Evolutionary conservation across 2,888 invertebrate species (phyloP), one percentile per base, ranked within the genome.

Genomic region (Leucozona laternaria): DNA sequence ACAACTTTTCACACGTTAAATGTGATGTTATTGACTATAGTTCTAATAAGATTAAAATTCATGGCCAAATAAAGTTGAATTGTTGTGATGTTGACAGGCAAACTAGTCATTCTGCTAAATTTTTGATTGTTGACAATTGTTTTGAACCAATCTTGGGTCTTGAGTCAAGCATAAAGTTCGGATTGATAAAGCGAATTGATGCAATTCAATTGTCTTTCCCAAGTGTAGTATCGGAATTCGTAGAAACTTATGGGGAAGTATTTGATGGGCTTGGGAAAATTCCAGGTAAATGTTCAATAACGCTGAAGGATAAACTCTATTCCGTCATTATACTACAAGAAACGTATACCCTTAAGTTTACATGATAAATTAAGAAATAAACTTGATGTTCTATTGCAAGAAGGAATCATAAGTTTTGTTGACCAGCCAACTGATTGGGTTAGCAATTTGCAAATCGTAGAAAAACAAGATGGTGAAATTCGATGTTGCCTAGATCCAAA

Each of bases 401-500:
- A 81, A 11, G 76, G 50, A 45, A 88, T 89, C 8, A 89, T 89
- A 71, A 86, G 87, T 37, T 78, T 82, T 22, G 87, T 89, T 13
- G 78, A 86, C n/a, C 79, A 88, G 28, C 80, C 88, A 50, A 88
- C 88, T 17, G 88, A 88, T 58, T 88, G 88, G 89, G 88, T 89
- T 22, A 88, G 88, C 53, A 88, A 88, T 62, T 76, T 88, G 13
- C 88, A 89, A 80, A 83, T 89, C 25, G 88, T 89, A 2, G 89
- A 89, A 62, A 88, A 89, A 34, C 58, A 22, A 53, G 15, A 53
- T 25, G 53, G 53, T 25, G 64, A 82, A 17, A 45, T 88, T 11
- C 78, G 88, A 10, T 66, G 88, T 28, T 89, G 89, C 62, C 64
- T 89, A 25, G 89, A 89, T 81, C 88, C 88, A 66, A 89, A 88